A percentile compares a stretch with the other conserved stretches of the same genome.
These are phyloP conservation scores for Distichodus sexfasciatus DNA, from an alignment of 2,797 vertebrate species.

Conservation along the genomic window DNA sequence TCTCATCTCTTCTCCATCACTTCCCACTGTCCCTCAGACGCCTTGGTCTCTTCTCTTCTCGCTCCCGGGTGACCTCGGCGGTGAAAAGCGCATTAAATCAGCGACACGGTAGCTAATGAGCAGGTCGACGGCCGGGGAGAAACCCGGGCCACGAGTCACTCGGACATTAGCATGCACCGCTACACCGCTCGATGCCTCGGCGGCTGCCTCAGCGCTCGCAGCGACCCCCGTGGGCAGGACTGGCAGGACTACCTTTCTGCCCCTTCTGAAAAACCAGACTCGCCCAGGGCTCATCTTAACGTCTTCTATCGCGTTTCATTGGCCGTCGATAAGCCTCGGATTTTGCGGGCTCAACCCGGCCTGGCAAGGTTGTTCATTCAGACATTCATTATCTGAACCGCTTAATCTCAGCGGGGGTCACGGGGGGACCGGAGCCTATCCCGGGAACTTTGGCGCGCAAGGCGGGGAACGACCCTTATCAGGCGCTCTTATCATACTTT, in stretches of 20 bases:
- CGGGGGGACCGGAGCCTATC: too few relatives aligned
- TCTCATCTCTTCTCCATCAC: neutral
- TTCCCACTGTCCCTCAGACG: neutral
- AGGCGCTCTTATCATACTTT: too few relatives aligned
- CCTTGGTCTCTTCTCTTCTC: neutral
- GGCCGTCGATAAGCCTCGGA: neutral
- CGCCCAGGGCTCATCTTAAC: too few relatives aligned
- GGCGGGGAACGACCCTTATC: too few relatives aligned
- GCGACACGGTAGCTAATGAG: neutral
- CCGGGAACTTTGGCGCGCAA: too few relatives aligned
- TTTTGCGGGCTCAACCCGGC: neutral
- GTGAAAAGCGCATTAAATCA: slow-evolving; percentile 1
- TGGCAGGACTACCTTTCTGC: neutral
- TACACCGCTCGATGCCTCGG: slow-evolving; percentile 9
- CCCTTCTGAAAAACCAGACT: too few relatives aligned
- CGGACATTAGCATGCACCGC: slow-evolving; percentile 24
- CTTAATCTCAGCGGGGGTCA: too few relatives aligned
- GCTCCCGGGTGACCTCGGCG: neutral
- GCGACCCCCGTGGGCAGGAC: neutral
- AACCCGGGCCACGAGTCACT: neutral
- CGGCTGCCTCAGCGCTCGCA: slow-evolving; percentile 38
- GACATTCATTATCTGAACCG: too few relatives aligned
- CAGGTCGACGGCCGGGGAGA: neutral
- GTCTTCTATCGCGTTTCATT: neutral
- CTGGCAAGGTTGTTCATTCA: neutral